Conservation (phyloP, 2,113 vertebrate species). For the Condylura cristata region DNA sequence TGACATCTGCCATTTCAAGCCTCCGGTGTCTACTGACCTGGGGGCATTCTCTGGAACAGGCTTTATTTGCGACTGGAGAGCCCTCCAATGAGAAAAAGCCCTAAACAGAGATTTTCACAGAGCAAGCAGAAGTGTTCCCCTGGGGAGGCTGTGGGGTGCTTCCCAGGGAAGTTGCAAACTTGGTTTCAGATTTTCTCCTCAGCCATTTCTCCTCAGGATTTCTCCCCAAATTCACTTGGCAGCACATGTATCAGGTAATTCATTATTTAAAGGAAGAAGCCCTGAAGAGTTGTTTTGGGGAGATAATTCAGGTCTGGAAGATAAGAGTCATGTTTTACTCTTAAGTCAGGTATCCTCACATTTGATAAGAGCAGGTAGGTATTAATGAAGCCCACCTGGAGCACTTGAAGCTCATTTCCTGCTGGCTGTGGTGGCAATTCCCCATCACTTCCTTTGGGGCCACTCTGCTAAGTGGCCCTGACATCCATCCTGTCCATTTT, state of each 20-base stretch:
- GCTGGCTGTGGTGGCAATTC: not conserved
- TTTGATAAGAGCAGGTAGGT: slow-evolving; percentile 45
- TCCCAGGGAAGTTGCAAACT: not conserved
- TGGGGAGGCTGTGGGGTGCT: not conserved
- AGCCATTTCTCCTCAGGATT: too few relatives aligned
- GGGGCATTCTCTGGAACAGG: not conserved
- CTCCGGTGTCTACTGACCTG: not conserved
- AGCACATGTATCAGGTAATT: slow-evolving; percentile 45
- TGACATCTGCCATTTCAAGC: not conserved
- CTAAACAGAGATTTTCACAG: not conserved
- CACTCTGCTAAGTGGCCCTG: not conserved
- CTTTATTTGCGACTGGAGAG: not conserved
- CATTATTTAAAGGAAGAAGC: slow-evolving; percentile 65
- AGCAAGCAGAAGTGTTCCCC: not conserved
- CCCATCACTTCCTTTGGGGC: not conserved
- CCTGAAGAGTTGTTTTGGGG: slow-evolving; percentile 2
- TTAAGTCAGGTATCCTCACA: not conserved
- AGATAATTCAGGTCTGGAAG: slow-evolving; percentile 20
- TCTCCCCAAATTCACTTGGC: not conserved
- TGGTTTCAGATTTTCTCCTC: not conserved
- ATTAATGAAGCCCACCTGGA: not conserved
- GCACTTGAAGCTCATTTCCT: slow-evolving; percentile 2
- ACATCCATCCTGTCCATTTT: not conserved
- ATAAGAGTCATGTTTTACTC: slow-evolving; percentile 3
- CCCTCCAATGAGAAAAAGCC: not conserved